These are phyloP conservation scores for Tetanocera ferruginea DNA, from an alignment of 2,888 invertebrate species.

Conservation along the genomic window DNA sequence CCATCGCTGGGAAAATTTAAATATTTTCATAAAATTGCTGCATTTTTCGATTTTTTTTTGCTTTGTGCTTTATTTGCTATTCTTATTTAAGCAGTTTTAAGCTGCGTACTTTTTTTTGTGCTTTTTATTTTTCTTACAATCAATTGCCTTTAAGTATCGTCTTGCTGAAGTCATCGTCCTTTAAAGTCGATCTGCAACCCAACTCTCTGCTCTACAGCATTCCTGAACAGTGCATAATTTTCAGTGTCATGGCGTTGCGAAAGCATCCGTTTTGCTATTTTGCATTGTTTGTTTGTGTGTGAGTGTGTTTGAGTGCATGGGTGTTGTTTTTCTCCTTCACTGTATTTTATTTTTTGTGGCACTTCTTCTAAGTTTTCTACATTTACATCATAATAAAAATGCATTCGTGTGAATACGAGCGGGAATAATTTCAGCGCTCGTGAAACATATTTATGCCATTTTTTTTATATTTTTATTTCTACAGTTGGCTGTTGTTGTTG, in stretches of 20 bases:
- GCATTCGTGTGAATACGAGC: slow-evolving; percentile 41
- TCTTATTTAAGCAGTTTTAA: too few relatives aligned
- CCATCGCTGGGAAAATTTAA: too few relatives aligned
- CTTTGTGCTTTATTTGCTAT: too few relatives aligned
- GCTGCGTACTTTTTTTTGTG: too few relatives aligned
- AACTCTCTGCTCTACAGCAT: not conserved
- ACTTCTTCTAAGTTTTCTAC: not conserved
- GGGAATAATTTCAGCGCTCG: slow-evolving; percentile 36
- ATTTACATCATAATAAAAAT: slow-evolving; percentile 23
- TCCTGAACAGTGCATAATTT: not conserved
- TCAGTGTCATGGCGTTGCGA: slow-evolving; percentile 32
- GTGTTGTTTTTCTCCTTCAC: not conserved
- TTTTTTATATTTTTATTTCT: slow-evolving; percentile 17
- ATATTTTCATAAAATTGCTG: too few relatives aligned
- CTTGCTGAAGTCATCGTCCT: slow-evolving; percentile 10
- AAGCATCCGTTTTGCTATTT: slow-evolving; percentile 9
- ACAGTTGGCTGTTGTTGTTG: slow-evolving; percentile 14
- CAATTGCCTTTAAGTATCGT: too few relatives aligned
- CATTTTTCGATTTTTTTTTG: too few relatives aligned
- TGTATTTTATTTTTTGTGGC: not conserved
- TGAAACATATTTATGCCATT: slow-evolving; percentile 18
- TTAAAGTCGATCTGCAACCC: not conserved
- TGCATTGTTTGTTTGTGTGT: too few relatives aligned
- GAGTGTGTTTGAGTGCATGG: not conserved
- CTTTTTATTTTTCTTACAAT: too few relatives aligned